A percentile compares a stretch with the other conserved stretches of the same genome.
phyloP scores from a whole-genome alignment of 2,797 vertebrate species.

The Calcarius lapponicus region DNA sequence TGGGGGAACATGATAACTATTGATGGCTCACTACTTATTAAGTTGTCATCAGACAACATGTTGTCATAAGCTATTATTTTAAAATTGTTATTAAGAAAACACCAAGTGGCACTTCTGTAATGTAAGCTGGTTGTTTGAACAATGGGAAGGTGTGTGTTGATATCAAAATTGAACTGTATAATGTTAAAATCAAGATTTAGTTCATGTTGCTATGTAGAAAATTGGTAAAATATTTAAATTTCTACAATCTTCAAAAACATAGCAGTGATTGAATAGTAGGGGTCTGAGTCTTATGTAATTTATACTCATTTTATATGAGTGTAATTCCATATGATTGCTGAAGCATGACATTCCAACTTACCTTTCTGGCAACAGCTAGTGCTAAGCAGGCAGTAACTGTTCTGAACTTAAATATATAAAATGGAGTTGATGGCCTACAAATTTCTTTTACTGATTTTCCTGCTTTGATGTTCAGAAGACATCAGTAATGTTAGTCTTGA shows the following conservation, averaged over 20 bases:
- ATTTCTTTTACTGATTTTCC: background rate
- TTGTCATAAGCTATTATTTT: slow-evolving; percentile 49
- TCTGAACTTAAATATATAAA: background rate
- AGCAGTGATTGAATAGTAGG: background rate
- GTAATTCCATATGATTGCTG: background rate
- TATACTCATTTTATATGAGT: background rate
- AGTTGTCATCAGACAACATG: slow-evolving; percentile 32
- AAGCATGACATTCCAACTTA: background rate
- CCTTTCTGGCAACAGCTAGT: background rate
- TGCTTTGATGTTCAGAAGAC: background rate
- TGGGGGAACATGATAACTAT: slow-evolving; percentile 31
- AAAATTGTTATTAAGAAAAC: background rate
- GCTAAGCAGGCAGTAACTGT: background rate
- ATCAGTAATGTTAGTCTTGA: background rate
- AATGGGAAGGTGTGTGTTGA: background rate
- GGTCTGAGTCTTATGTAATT: background rate
- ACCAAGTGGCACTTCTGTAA: background rate
- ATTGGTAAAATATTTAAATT: background rate
- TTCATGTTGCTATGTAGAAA: background rate
- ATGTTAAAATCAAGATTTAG: background rate
- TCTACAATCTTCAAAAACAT: background rate
- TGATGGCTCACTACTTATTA: slow-evolving; percentile 44
- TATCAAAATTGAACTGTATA: background rate
- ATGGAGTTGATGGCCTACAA: background rate
- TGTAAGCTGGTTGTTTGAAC: background rate